Conservation (phyloP, 2,797 vertebrate species). For the Coreius guichenoti region DNA sequence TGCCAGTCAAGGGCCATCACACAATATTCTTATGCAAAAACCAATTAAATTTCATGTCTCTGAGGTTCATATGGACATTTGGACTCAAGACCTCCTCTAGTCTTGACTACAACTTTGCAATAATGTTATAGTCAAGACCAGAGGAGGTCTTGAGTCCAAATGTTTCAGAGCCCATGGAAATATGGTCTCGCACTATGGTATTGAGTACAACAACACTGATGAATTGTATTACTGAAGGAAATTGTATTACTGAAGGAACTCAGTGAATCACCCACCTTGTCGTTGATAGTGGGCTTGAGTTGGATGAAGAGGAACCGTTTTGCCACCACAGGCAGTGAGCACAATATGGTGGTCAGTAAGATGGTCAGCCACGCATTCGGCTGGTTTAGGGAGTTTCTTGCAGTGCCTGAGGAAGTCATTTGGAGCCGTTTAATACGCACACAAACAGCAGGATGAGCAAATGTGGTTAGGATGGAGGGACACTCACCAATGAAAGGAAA, state of each 20-base stretch:
- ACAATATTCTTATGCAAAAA: neutral
- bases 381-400: constrained; percentile 87
- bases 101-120: no score
- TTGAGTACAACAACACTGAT: neutral
- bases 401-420: constrained; percentile 80
- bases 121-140: no score
- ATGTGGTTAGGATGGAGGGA: neutral
- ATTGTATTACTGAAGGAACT: neutral
- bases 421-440: neutral
- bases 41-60: neutral
- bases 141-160: no score
- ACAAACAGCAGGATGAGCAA: constrained; percentile 18
- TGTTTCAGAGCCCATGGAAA: neutral
- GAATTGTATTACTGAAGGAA: neutral
- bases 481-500: constrained; percentile 92
- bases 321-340: constrained; percentile 83
- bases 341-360: constrained; percentile 85
- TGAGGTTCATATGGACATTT: no score
- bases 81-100: no score
- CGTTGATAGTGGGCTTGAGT: constrained; percentile 81
- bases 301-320: constrained; percentile 82
- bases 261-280: constrained; percentile 78
- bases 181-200: neutral
- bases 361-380: constrained; percentile 89
- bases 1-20: neutral